Base-by-base conservation (phyloP, 2,113 vertebrate genomes). In the Chascanopsetta lugubris region DNA sequence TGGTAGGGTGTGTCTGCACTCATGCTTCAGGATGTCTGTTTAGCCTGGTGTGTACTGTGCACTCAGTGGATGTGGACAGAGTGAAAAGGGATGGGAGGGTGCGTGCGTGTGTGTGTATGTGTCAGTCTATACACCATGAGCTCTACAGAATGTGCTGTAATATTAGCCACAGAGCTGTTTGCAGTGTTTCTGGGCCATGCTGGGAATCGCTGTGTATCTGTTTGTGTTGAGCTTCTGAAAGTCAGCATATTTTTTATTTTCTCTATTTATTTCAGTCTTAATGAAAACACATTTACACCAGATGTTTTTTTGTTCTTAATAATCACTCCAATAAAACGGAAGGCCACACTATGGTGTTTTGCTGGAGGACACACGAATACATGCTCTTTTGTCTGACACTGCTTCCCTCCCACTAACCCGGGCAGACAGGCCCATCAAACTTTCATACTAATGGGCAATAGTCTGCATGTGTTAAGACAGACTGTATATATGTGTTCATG, bases 381-480 rank as follows among this genome's bases (percentile, higher is more conserved):
- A 38, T 53, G 29, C 27, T 30, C 64, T 72, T 88, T 85, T 87
- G 82, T 87, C 76, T 85, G 65, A 48, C 38, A 30, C 21, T 2
- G 61, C 73, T 55, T 80, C 72, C 69, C 65, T 71, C 61, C 77
- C 70, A 58, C 82, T 87, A 88, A 89, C 51, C 2, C 13, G 55
- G 79, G 62, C 26, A 69, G 84, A 84, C 89, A 74, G 71, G 55
- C 75, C 83, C 84, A 91, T 90, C 84, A 90, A 91, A 89, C 79
- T 92, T 92, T 90, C 58, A 90, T 90, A 82, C 79, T 89, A 90
- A 91, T 90, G 86, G 87, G 49, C 48, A 45, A 71, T 79, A 64
- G 76, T 83, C 74, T 89, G 83, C 57, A 46, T 79, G 75, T 71
- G 70, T 85, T 72, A 46, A 61, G 62, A 32, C 53, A 22, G 18